Conservation (phyloP, 2,113 vertebrate species). For the Pelodiscus sinensis region DNA sequence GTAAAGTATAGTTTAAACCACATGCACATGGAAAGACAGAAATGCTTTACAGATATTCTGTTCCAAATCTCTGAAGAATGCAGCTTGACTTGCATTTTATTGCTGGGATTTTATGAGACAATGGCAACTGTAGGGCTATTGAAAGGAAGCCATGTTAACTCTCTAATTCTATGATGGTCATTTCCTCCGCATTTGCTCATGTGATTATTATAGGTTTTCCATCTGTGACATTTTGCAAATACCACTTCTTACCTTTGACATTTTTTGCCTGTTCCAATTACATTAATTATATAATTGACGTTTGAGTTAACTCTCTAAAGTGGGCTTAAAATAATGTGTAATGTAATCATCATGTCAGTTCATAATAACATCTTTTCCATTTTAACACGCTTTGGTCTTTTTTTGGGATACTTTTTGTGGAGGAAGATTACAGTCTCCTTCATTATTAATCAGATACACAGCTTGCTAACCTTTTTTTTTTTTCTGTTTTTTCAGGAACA, state of each 20-base stretch:
- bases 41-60: neutral
- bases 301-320: conserved; percentile 41
- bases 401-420: neutral
- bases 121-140: neutral
- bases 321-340: conserved; percentile 17
- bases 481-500: neutral
- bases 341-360: neutral
- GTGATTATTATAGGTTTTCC: neutral
- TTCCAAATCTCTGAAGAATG: neutral
- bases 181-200: neutral
- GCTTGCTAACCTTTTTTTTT: accelerated
- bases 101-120: conserved; percentile 5
- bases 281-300: neutral
- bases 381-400: neutral
- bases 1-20: neutral
- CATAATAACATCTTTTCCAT: neutral
- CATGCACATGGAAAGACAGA: neutral
- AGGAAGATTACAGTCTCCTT: neutral
- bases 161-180: neutral
- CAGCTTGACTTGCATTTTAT: neutral
- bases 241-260: neutral
- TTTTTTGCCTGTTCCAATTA: neutral
- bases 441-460: neutral
- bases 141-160: neutral
- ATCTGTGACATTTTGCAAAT: neutral